These are phyloP conservation scores for Ferdinandea cuprea DNA, from an alignment of 2,888 invertebrate genomes.

Conservation along the genomic window DNA sequence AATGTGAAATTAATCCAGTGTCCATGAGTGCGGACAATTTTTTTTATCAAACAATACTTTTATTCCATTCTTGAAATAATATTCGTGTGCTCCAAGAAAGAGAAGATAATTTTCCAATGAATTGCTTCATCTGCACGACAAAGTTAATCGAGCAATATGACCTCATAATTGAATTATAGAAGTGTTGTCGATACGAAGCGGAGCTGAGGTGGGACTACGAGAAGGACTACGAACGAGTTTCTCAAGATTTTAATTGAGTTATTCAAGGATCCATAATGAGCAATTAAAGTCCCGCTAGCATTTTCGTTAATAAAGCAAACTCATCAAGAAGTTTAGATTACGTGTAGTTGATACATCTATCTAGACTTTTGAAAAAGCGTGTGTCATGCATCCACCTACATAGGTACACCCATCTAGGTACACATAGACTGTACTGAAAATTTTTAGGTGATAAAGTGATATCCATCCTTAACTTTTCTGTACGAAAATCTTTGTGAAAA, in stretches of 20 bases:
- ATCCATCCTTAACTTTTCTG: constrained; percentile 16
- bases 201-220: background rate
- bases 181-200: background rate
- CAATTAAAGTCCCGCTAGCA: constrained; percentile 61
- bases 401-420: background rate
- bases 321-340: constrained; percentile 58
- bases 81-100: no score
- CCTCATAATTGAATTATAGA: constrained; percentile 62
- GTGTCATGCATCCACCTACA: background rate
- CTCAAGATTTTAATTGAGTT: constrained; percentile 53
- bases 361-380: constrained; percentile 1
- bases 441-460: constrained; percentile 42
- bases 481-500: constrained; percentile 12
- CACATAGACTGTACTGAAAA: constrained; percentile 47
- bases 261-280: constrained; percentile 60
- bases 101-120: no score
- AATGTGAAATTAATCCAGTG: no score
- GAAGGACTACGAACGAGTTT: constrained; percentile 9
- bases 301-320: constrained; percentile 56
- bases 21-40: no score
- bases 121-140: background rate
- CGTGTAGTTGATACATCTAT: constrained; percentile 1
- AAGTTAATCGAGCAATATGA: constrained; percentile 33
- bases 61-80: no score
- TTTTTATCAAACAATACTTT: no score